Conservation (phyloP, 2,888 invertebrate species). For the Physocephala rufipes region DNA sequence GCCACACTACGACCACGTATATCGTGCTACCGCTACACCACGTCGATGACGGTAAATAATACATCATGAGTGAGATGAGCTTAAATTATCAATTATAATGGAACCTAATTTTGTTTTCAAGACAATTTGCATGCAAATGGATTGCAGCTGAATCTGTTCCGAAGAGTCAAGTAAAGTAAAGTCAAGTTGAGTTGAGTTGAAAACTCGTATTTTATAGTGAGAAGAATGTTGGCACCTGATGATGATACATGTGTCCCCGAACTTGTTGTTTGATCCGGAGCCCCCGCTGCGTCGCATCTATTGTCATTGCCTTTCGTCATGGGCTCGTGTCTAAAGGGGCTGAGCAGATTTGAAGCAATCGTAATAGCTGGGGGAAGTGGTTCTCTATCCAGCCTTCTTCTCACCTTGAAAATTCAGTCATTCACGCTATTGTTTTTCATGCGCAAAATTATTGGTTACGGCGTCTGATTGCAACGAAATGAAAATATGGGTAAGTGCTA, state of each 20-base stretch:
- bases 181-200: not conserved
- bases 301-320: no score
- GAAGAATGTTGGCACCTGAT: not conserved
- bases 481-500: no score
- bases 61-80: slow-evolving; percentile 20
- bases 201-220: not conserved
- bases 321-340: not conserved
- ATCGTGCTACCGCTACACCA: not conserved
- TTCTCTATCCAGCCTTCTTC: slow-evolving; percentile 16
- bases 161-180: not conserved
- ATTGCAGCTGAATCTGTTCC: not conserved
- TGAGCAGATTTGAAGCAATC: not conserved
- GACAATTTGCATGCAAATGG: slow-evolving; percentile 37
- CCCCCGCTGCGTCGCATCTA: no score
- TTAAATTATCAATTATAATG: slow-evolving; percentile 41
- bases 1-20: not conserved
- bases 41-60: not conserved
- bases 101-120: slow-evolving; percentile 12
- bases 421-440: not conserved
- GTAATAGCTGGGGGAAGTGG: not conserved
- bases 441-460: not conserved
- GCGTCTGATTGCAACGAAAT: not conserved
- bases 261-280: not conserved
- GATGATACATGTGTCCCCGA: not conserved
- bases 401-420: slow-evolving; percentile 15